Evolutionary conservation across 1,140 invertebrate species (phyloP), one percentile per base, ranked within the genome.

Genomic region (Brachionus rotundiformis): DNA sequence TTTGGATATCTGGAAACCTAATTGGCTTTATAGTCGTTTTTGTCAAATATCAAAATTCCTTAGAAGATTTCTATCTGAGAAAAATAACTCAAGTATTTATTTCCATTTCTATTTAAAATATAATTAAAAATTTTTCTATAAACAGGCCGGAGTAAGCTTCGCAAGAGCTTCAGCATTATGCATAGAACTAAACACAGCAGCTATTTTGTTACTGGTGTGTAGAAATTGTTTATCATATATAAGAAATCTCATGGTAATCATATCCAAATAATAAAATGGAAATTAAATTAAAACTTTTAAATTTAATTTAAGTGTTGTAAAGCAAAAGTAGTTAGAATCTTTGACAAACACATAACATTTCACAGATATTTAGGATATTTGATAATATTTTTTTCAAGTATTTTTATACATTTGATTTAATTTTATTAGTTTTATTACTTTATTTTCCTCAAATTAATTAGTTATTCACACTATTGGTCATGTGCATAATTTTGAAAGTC

Each of bases 171-270:
- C 86, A 84, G 87, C 87, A 19, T 85, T 85, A 8, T 85, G 84
- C 61, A 83, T 88, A 1, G 87, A 88, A 61, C 83, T 87, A 27
- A 87, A 88, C 83, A 86, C 85, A 71, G 85, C 86, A 82, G 84
- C 87, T 11, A 84, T 87, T 23, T 80, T 88, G 11, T 54, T 88
- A 59, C 86, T 87, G 65, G 87, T 88, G 8, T 88, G 87, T 77
- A 82, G 87, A 27, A 88, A 88, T 79, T 82, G 87, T 1, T 81
- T 87, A 10, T 86, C 86, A 25, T 86, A 84, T 75, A 77, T 86
- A 4, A 82, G 87, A 82, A 36, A 33, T 61, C 6, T 79, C 3
- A 29, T 61, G 23, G 39, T 47, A 79, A 47, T 27, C 23, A 11
- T n/a, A n/a, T n/a, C n/a, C n/a, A 8, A 41, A 13, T 41, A 8